Evolutionary conservation across 2,113 vertebrate species (phyloP).

Genomic region (Orientallactaga bullata): DNA sequence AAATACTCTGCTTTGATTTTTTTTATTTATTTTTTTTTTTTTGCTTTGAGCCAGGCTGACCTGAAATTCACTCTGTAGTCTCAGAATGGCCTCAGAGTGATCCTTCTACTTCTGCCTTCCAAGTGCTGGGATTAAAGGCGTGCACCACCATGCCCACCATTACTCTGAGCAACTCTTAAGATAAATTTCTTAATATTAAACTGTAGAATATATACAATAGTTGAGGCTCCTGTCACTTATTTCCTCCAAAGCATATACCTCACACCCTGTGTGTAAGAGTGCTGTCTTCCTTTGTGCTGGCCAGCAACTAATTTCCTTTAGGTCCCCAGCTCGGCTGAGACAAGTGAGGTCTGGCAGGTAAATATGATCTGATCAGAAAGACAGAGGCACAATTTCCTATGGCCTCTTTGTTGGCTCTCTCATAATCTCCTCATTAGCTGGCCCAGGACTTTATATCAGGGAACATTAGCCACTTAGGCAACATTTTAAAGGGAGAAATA

Average conservation of each 20-base stretch:
- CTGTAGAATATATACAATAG: background rate
- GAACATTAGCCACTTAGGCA: conserved; percentile 37
- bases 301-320: conserved; percentile 58
- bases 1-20: conserved; percentile 8
- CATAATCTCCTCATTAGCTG: conserved; percentile 44
- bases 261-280: background rate
- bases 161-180: background rate
- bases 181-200: conserved; percentile 38
- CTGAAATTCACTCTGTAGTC: no score
- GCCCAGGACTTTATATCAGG: background rate
- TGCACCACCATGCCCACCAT: no score
- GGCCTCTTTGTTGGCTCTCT: conserved; percentile 18
- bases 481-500: conserved; percentile 55
- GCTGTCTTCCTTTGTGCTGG: background rate
- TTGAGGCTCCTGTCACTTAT: background rate
- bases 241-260: conserved; percentile 23
- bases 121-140: no score
- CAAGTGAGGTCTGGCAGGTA: conserved; percentile 38
- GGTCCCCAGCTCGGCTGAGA: conserved; percentile 47
- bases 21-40: background rate
- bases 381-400: conserved; percentile 39
- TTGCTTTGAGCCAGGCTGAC: no score
- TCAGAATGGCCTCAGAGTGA: no score
- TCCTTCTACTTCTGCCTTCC: no score
- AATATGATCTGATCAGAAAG: conserved; percentile 18